Conservation (phyloP, 2,797 vertebrate species). For the Periparus ater region DNA sequence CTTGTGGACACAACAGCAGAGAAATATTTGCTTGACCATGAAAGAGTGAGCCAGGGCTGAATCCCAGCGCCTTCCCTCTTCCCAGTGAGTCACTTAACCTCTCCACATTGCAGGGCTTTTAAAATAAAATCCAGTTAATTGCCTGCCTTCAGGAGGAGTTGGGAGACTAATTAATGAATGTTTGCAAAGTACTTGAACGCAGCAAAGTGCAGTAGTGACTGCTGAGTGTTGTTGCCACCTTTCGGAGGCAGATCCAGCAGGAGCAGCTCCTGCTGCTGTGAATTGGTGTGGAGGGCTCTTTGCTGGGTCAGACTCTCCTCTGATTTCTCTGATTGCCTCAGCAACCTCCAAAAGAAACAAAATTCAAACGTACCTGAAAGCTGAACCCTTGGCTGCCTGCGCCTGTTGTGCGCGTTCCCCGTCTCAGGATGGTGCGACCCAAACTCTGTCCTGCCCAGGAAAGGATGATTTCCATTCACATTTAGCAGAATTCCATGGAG, state of each 20-base stretch:
- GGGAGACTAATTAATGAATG: conserved; percentile 24
- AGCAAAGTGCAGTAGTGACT: not conserved
- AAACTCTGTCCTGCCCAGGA: not conserved
- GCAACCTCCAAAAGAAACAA: not conserved
- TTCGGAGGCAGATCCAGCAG: not conserved
- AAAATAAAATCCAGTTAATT: not conserved
- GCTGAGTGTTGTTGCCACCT: not conserved
- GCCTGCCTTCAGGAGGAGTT: not conserved
- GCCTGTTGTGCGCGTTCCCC: not conserved
- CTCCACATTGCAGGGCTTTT: not conserved
- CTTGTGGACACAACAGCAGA: not conserved
- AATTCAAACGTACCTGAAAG: not conserved
- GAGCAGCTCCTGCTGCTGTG: not conserved
- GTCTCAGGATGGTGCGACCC: not conserved
- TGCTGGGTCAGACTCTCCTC: not conserved
- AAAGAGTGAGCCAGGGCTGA: not conserved
- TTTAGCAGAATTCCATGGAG: not conserved
- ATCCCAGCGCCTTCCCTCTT: not conserved
- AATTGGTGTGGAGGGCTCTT: not conserved
- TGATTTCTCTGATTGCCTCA: not conserved
- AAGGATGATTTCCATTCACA: not conserved
- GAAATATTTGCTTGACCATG: not conserved
- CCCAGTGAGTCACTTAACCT: not conserved
- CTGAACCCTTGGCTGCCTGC: not conserved
- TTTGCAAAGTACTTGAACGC: not conserved